These are phyloP conservation scores for Hippoglossus hippoglossus DNA, from an alignment of 2,797 vertebrate species.

Conservation along the genomic window DNA sequence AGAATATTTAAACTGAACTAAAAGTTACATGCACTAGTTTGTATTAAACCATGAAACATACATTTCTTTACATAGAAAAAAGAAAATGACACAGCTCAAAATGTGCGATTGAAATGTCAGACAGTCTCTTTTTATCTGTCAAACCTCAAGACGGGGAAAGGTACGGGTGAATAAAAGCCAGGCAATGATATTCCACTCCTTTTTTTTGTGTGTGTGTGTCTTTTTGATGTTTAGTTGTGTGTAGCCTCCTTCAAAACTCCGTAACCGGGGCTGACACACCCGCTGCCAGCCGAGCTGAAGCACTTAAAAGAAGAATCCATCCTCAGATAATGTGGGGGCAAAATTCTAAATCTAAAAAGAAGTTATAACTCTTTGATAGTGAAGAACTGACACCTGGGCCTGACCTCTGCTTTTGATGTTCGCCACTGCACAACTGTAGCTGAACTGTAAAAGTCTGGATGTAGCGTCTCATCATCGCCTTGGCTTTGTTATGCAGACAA, in stretches of 20 bases:
- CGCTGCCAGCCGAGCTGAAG: conserved; percentile 46
- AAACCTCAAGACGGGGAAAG: conserved; percentile 3
- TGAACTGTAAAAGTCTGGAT: conserved; percentile 28
- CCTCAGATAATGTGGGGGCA: conserved; percentile 34
- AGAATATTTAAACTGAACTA: too few relatives aligned
- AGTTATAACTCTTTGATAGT: conserved; percentile 50
- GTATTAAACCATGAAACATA: neutral
- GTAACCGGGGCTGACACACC: conserved; percentile 46
- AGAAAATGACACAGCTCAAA: neutral
- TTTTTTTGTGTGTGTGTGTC: conserved; percentile 17
- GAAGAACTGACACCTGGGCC: conserved; percentile 38
- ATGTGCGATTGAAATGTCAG: conserved; percentile 3
- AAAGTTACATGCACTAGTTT: too few relatives aligned
- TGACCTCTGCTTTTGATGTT: conserved; percentile 63
- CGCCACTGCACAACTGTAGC: conserved; percentile 20
- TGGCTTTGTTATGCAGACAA: neutral
- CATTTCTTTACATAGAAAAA: neutral
- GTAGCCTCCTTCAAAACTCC: conserved; percentile 32
- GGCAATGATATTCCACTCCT: neutral
- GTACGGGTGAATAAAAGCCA: conserved; percentile 6
- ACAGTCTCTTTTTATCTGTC: neutral
- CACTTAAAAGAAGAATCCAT: conserved; percentile 58
- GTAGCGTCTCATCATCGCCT: conserved; percentile 12
- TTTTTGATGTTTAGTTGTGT: conserved; percentile 44
- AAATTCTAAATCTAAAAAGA: conserved; percentile 55